phyloP scores from a whole-genome alignment of 2,888 invertebrate species.

The Stenodema calcarata region DNA sequence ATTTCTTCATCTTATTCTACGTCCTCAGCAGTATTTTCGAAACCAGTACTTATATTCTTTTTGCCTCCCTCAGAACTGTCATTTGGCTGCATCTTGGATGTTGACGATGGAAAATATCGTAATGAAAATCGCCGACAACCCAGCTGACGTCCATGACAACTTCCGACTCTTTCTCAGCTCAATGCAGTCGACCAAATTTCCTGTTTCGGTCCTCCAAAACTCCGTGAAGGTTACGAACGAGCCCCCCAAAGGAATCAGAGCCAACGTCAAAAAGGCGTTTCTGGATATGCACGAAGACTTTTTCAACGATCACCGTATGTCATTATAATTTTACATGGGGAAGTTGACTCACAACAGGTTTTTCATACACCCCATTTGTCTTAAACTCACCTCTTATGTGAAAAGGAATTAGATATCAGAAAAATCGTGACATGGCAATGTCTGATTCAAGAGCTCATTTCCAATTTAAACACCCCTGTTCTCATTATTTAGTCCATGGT shows the following conservation, averaged over 20 bases:
- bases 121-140: slow-evolving; percentile 72
- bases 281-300: slow-evolving; percentile 78
- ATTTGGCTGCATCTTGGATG: slow-evolving; percentile 95
- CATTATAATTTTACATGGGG: background rate
- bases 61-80: slow-evolving; percentile 76
- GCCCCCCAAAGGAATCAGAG: slow-evolving; percentile 81
- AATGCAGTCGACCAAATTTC: slow-evolving; percentile 86
- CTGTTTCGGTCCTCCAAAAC: slow-evolving; percentile 89
- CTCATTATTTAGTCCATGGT: too few species aligned
- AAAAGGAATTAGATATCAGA: too few species aligned
- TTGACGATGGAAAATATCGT: slow-evolving; percentile 79
- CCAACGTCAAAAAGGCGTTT: slow-evolving; percentile 85
- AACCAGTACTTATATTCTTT: too few species aligned
- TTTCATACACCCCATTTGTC: too few species aligned
- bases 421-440: too few species aligned
- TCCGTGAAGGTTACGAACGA: slow-evolving; percentile 94
- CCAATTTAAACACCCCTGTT: too few species aligned
- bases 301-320: slow-evolving; percentile 79
- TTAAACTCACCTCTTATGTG: too few species aligned
- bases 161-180: slow-evolving; percentile 88
- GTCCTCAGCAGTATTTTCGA: too few species aligned
- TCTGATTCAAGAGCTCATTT: too few species aligned
- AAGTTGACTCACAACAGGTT: too few species aligned
- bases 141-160: slow-evolving; percentile 70
- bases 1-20: too few species aligned